Base-by-base conservation (phyloP, 2,113 vertebrate genomes). In the Leptobrachium ailaonicum region DNA sequence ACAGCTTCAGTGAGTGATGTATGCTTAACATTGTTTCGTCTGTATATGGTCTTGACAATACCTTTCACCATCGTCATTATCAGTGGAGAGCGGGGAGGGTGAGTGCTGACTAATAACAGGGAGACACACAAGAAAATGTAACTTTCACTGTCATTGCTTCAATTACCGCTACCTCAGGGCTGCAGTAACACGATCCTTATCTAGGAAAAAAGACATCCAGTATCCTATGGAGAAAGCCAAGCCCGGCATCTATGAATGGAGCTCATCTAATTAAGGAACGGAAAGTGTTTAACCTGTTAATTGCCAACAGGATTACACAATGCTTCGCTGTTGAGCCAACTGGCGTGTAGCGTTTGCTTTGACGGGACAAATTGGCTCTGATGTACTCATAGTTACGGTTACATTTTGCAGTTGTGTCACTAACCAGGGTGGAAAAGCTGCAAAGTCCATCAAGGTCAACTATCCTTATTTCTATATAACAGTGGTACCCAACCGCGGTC, bases 61-160 rank as follows among this genome's bases (percentile, higher is more conserved):
- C 62, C 79, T 81, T 81, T 81, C 79, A 81, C 66, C 79, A 69
- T 60, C 73, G 71, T 54, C 79, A 81, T 81, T 81, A 81, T 75
- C 72, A 53, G 71, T 62, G 60, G 41, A 58, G 54, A 81, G 47
- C 62, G 41, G 53, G 72, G 71, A 81, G 43, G 73, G 63, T 67
- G 75, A 81, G 73, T 81, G 79, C 72, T 81, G 72, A 81, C 68
- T 81, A 75, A 81, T 81, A 81, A 68, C 72, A 68, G 72, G 62
- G 70, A 42, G 77, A 79, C 66, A 73, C 77, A 56, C 43, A 62
- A 75, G 72, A 71, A 81, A 74, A 75, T 64, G 32, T 81, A 73
- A 81, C 79, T 81, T 81, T 81, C 79, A 74, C 79, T 81, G 79
- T 42, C 79, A 75, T 81, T 81, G 71, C 79, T 81, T 81, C 68